Evolutionary conservation across 2,113 vertebrate species (phyloP), one percentile per base, ranked within the genome.

Genomic region (Campylorhamphus procurvoides): DNA sequence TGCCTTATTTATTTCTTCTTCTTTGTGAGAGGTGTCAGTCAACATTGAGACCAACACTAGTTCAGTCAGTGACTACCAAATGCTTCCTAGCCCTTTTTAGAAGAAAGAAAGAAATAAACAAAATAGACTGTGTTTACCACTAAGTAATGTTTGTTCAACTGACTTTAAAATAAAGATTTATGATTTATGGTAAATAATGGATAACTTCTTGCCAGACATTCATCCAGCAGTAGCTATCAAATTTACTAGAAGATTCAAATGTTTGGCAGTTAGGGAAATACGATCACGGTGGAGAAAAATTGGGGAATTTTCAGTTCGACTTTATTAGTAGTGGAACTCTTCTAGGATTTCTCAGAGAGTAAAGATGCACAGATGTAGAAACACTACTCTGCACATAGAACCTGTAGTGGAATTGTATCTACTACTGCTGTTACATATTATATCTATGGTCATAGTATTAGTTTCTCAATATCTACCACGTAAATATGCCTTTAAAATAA

Each of bases 1-100:
- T 79, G 14, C 27, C n/a, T 74, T 55, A 5, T 33, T 80, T 8
- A 0, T 58, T 76, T 8, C 3, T 50, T 87, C 31, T 79, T 24
- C n/a, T 79, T 2, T n/a, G 16, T 31, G 20, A 60, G 31, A 80
- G 10, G 10, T 4, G 23, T 27, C 0, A 1, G 20, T 39, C 33
- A 80, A 84, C 28, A 37, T 1, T 40, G n/a, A 79, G 28, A 50
- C 13, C 31, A 47, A 9, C 13, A 31, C 37, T 87, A n/a, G 3
- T 76, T 75, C 28, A 50, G 3, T 53, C 35, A 44, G 10, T 37
- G 28, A 18, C 29, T 44, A 25, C 33, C 12, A 64, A 63, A 56
- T 22, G 22, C 12, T 78, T 88, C 10, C 7, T 56, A 59, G 40
- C 13, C 0, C 3, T 40, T 74, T 88, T 28, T 8, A 40, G 31